phyloP scores from a whole-genome alignment of 1,140 invertebrate genomes.

The Sitobion miscanthi region DNA sequence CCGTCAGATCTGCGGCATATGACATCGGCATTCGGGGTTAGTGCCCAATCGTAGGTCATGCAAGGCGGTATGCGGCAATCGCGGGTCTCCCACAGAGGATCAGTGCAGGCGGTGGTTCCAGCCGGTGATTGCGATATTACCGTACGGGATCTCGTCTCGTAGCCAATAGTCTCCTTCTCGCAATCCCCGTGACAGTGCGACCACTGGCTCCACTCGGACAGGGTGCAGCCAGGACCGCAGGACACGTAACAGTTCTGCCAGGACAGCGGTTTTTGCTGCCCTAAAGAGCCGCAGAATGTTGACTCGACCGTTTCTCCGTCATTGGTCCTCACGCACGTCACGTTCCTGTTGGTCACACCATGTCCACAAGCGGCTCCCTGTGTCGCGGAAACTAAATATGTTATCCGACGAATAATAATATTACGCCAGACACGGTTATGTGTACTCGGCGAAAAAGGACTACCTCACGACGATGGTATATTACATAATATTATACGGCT shows the following conservation, averaged over 20 bases:
- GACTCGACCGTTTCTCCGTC: conserved; percentile 61
- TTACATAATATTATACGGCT: background rate
- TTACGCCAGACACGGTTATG: background rate
- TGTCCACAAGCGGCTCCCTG: conserved; percentile 64
- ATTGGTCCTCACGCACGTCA: conserved; percentile 63
- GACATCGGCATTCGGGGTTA: conserved; percentile 61
- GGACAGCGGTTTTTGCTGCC: conserved; percentile 59
- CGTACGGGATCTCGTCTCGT: conserved; percentile 64
- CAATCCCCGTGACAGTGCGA: conserved; percentile 64
- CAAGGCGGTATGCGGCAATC: conserved; percentile 65
- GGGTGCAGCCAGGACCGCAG: conserved; percentile 67
- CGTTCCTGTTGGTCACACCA: conserved; percentile 63
- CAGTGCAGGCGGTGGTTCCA: conserved; percentile 63
- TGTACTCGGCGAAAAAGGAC: background rate
- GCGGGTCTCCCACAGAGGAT: conserved; percentile 64
- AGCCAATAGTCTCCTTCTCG: conserved; percentile 61
- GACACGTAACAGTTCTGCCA: conserved; percentile 65
- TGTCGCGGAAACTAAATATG: background rate
- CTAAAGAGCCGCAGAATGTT: conserved; percentile 60
- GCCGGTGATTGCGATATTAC: conserved; percentile 63
- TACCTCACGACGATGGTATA: background rate
- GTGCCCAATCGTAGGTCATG: conserved; percentile 64
- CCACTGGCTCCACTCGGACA: conserved; percentile 68
- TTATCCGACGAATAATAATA: background rate
- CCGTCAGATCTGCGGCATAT: conserved; percentile 65